Evolutionary conservation across 2,797 vertebrate species (phyloP).

Genomic region (Thunnus albacares): DNA sequence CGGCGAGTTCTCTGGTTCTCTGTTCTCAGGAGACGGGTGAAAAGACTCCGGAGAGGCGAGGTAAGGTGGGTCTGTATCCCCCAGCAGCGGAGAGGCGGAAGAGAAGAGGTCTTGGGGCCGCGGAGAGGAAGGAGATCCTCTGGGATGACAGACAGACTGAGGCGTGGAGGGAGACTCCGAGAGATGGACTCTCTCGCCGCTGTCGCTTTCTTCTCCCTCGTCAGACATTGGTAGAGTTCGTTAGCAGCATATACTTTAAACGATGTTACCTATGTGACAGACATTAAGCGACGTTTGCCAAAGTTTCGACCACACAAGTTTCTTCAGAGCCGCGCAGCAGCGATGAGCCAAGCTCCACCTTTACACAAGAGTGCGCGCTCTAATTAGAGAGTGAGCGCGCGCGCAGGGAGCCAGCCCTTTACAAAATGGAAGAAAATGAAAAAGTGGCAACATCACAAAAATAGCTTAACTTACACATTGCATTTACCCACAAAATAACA

Average conservation of each 20-base stretch:
- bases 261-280: conserved; percentile 26
- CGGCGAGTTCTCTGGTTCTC: conserved; percentile 53
- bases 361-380: conserved; percentile 54
- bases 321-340: conserved; percentile 44
- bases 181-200: conserved; percentile 69
- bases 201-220: conserved; percentile 79
- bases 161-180: conserved; percentile 75
- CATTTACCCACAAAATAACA: neutral
- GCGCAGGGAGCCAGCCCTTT: conserved; percentile 64
- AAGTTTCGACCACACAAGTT: conserved; percentile 77
- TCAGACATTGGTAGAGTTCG: conserved; percentile 81
- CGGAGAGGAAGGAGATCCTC: conserved; percentile 72
- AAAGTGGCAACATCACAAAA: conserved; percentile 22
- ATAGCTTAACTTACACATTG: neutral
- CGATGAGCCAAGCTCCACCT: conserved; percentile 59
- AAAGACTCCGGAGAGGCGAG: conserved; percentile 70
- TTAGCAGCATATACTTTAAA: conserved; percentile 54
- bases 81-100: conserved; percentile 77
- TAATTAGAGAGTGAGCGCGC: conserved; percentile 76
- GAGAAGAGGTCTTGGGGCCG: conserved; percentile 79
- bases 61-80: conserved; percentile 73
- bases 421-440: conserved; percentile 71
- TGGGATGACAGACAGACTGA: conserved; percentile 62
- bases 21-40: conserved; percentile 55
- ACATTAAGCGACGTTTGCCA: conserved; percentile 52